Evolutionary conservation across 2,113 vertebrate species (phyloP).

Genomic region (Sebastes schlegelii): DNA sequence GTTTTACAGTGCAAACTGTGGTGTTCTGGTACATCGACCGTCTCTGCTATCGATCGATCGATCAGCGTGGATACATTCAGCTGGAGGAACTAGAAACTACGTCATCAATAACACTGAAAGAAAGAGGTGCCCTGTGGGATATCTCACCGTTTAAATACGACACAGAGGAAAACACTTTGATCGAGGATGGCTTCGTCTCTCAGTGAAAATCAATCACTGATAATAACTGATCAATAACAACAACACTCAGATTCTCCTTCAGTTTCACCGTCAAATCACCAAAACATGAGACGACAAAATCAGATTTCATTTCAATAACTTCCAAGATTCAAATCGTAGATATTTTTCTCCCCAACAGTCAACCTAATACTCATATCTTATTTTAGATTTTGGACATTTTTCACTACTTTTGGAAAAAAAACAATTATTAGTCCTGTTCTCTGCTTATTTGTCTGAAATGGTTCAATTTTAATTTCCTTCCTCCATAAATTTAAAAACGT

Average conservation of each 20-base stretch:
- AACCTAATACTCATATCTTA: no score
- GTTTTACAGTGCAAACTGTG: slow-evolving; percentile 64
- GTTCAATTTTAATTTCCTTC: neutral
- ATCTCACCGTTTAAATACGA: neutral
- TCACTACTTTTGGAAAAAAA: no score
- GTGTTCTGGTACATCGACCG: no score
- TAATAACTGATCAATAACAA: slow-evolving; percentile 20
- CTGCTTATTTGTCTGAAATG: no score
- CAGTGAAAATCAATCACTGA: slow-evolving; percentile 34
- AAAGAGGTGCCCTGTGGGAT: slow-evolving; percentile 3
- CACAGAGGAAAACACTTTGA: slow-evolving; percentile 14
- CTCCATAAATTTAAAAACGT: neutral
- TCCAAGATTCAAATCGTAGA: no score
- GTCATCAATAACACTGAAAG: slow-evolving; percentile 65
- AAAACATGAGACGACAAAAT: neutral
- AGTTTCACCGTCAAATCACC: neutral
- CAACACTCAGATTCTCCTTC: neutral
- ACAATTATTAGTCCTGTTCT: neutral
- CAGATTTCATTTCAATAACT: neutral
- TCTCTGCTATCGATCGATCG: slow-evolving; percentile 45
- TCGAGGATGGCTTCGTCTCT: slow-evolving; percentile 37
- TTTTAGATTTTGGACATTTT: no score
- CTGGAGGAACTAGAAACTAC: slow-evolving; percentile 47
- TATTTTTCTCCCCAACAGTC: no score
- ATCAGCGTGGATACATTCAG: slow-evolving; percentile 78